A percentile compares a stretch with the other conserved stretches of the same genome.
Conservation (phyloP, 2,113 vertebrate species). For the Mobula birostris region DNA sequence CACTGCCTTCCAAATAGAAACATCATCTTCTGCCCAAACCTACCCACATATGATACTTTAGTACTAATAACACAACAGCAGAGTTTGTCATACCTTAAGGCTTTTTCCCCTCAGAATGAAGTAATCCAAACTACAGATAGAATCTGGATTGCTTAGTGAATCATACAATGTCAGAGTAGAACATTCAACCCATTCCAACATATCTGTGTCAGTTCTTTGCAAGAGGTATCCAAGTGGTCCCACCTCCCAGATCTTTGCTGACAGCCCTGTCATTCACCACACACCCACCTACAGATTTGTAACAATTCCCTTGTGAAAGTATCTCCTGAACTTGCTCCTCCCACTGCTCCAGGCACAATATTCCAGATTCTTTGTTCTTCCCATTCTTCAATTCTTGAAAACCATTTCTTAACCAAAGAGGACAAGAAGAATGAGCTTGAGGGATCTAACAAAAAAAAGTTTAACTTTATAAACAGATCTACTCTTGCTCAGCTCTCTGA, state of each 20-base stretch:
- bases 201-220: not conserved
- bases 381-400: not conserved
- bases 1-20: not conserved
- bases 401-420: not conserved
- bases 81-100: not conserved
- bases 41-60: not conserved
- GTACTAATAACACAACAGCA: not conserved
- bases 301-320: not conserved
- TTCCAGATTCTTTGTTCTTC: not conserved
- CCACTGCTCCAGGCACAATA: not conserved
- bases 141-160: not conserved
- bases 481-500: not conserved
- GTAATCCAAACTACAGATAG: not conserved
- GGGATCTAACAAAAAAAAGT: not conserved
- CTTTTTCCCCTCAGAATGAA: not conserved
- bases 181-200: not conserved
- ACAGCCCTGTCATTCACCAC: too few relatives aligned
- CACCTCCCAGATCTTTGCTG: not conserved
- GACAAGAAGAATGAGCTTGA: not conserved
- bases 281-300: not conserved
- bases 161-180: not conserved
- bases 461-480: not conserved
- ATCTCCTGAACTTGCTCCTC: not conserved
- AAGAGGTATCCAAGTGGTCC: not conserved
- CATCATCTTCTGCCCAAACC: not conserved